Evolutionary conservation across 2,797 vertebrate genomes (phyloP).

Genomic region (Octomys mimax): DNA sequence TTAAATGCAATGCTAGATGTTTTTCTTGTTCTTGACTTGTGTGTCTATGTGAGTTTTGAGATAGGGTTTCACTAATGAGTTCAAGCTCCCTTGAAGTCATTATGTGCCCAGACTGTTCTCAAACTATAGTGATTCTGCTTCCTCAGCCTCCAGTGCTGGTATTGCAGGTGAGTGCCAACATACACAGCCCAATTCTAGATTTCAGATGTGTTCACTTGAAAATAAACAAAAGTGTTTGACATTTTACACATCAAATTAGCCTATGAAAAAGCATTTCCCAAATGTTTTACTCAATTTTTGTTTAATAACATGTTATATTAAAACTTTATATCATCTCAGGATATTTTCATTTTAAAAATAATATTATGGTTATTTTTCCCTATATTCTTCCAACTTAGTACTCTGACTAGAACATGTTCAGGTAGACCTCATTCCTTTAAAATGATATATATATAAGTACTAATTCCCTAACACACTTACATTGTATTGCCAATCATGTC

Average conservation of each 20-base stretch:
- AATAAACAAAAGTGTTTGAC: background rate
- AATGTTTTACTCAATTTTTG: background rate
- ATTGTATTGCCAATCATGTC: slow-evolving; percentile 3
- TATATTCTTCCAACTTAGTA: background rate
- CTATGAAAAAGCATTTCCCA: background rate
- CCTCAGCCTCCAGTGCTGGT: background rate
- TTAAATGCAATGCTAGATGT: background rate
- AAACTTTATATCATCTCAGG: slow-evolving; percentile 15
- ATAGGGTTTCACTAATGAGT: background rate
- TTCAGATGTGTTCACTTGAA: slow-evolving; percentile 31
- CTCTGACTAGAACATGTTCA: slow-evolving; percentile 7
- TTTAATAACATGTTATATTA: slow-evolving; percentile 22
- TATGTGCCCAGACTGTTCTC: background rate
- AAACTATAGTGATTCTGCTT: background rate
- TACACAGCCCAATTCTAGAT: background rate
- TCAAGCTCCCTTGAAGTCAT: background rate
- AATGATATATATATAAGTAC: background rate
- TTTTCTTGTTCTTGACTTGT: background rate
- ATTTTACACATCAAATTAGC: background rate
- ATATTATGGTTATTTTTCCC: slow-evolving; percentile 5
- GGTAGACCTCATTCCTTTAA: background rate
- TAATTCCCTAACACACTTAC: background rate
- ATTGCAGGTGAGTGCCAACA: background rate
- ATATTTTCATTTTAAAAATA: background rate
- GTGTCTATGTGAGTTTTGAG: background rate